Percentiles rank a stretch among this genome's conserved stretches.
Conservation (phyloP, 2,797 vertebrate species). For the Sebastes diploproa region DNA sequence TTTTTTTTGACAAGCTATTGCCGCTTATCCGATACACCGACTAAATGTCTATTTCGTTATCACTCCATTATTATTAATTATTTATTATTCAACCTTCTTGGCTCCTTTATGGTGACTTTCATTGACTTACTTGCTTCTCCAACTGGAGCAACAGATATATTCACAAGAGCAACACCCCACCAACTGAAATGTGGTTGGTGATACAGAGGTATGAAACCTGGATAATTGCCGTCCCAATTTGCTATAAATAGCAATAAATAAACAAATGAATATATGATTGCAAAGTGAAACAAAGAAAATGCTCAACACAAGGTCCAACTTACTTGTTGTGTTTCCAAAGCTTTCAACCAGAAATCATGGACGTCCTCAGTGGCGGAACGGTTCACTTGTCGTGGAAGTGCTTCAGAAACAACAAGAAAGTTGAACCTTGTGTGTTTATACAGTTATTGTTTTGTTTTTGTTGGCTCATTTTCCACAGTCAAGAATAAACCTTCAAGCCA, state of each 20-base stretch:
- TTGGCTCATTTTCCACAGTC: neutral
- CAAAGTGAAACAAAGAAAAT: neutral
- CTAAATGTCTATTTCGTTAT: neutral
- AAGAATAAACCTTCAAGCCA: neutral
- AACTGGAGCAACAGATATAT: neutral
- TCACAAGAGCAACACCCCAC: neutral
- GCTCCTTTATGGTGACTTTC: neutral
- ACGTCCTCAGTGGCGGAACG: neutral
- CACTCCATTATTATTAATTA: constrained; percentile 7
- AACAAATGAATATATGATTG: neutral
- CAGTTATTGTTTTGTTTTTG: neutral
- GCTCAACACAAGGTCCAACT: neutral
- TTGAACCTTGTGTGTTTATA: neutral
- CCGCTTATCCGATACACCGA: neutral
- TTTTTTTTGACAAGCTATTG: neutral
- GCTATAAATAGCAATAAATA: neutral
- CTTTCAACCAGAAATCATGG: neutral
- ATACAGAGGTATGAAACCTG: neutral
- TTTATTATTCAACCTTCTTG: constrained; percentile 1
- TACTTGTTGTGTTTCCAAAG: neutral
- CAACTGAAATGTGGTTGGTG: neutral
- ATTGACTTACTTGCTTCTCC: neutral
- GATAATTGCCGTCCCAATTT: neutral
- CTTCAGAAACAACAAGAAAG: neutral
- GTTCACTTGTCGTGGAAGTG: neutral